Evolutionary conservation across 2,888 invertebrate species (phyloP), one percentile per base, ranked within the genome.

Genomic region (Campaea margaritaria): DNA sequence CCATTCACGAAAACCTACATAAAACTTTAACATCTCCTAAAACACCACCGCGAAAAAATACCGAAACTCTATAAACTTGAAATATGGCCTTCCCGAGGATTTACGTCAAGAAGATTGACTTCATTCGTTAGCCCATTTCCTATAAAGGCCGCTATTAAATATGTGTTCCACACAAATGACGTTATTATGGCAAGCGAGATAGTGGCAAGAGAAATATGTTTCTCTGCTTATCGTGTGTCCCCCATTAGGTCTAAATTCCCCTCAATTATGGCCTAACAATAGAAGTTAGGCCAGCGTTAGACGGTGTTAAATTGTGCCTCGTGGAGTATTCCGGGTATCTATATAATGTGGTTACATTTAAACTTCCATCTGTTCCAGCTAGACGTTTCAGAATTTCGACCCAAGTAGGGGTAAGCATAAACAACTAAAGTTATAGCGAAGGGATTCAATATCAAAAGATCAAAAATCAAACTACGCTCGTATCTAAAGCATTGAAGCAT

Each of bases 61-160:
- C 80, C 76, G 69, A 79, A 87, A 86, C 86, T 87, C 87, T 81
- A 89, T 88, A 86, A 88, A 87, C 77, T 82, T 89, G 85, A 91
- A 80, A 87, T 89, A 89, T 84, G 82, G 83, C 81, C 80, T 78
- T 78, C 81, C 72, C 72, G 73, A 81, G 87, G 87, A 89, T 89
- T 88, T 87, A 89, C 83, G 84, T 78, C 75, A 73, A 73, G 77
- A 79, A 85, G 83, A 89, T 87, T 85, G 87, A 88, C 87, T 88
- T 87, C 83, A 84, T 87, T 86, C 86, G 83, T 84, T 83, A 86
- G 84, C 81, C 83, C 80, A 82, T 87, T 81, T 76, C 72, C 77
- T 79, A 82, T 84, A 81, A 84, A 81, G 78, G 76, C 76, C 63
- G 81, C 83, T 76, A 85, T 87, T 87, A 88, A 83, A 84, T 78